Evolutionary conservation across 2,113 vertebrate species (phyloP), one percentile per base, ranked within the genome.

Genomic region (Motacilla tschutschensis): DNA sequence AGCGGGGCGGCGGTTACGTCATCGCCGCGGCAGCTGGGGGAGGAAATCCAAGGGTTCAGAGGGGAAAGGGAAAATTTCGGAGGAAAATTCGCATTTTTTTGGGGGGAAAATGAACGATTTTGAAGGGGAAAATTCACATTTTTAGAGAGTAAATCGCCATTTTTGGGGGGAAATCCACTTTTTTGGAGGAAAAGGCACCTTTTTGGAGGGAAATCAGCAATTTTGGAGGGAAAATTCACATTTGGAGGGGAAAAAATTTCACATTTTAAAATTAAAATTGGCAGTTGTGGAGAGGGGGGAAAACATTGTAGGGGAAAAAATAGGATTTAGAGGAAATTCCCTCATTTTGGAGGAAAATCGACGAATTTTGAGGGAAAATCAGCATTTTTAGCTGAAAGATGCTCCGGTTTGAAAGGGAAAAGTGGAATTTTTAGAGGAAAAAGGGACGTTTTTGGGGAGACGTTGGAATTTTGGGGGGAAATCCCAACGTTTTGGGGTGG

Each of bases 1-100:
- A 75, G 10, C 10, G 2, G 9, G 2, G 21, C 2, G 8, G 11
- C 9, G 8, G 14, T 38, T 50, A 58, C 21, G 8, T 38, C 71
- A 59, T 2, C 36, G 1, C 14, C 14, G 0, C 14, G 2, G 13
- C 35, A 2, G 11, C 38, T 44, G n/a, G 0, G 16, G 43, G n/a
- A 9, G 31, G 8, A 25, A 44, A n/a, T 17, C 59, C 20, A 2
- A 1, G 53, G 31, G 15, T 8, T n/a, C 20, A 5, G 16, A 25
- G 36, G 22, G 14, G 17, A 50, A 48, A 10, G 4, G 0, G 28
- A 9, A 2, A 9, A 4, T 40, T 38, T 6, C 21, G 7, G 2
- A 9, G 7, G 13, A 13, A 62, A 75, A 65, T 28, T 7, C 22
- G 8, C 8, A 10, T 18, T 2, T 0, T 29, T 55, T 17, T 3